These are phyloP conservation scores for Muscina levida DNA, from an alignment of 2,888 invertebrate genomes.

Conservation along the genomic window DNA sequence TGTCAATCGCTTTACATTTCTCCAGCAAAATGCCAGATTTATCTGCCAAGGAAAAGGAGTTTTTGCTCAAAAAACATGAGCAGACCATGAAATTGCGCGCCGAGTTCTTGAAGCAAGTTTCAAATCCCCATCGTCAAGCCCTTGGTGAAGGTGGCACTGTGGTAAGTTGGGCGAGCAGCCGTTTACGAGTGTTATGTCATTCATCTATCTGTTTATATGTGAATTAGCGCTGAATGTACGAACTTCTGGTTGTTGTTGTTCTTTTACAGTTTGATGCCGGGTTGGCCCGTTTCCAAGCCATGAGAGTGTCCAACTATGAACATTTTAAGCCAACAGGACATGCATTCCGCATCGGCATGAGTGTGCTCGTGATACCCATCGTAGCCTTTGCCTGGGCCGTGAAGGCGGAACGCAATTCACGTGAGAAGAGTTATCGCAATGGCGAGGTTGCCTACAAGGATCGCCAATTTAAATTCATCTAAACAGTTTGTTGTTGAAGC, in stretches of 20 bases:
- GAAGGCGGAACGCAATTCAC: slow-evolving; percentile 81
- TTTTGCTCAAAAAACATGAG: slow-evolving; percentile 75
- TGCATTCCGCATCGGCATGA: slow-evolving; percentile 81
- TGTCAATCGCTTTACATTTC: too few species aligned
- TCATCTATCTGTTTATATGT: slow-evolving; percentile 71
- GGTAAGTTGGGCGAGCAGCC: slow-evolving; percentile 82
- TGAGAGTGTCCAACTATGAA: slow-evolving; percentile 85
- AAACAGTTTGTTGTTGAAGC: slow-evolving; percentile 73
- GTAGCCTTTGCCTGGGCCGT: slow-evolving; percentile 81
- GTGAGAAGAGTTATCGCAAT: slow-evolving; percentile 83
- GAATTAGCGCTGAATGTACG: slow-evolving; percentile 26
- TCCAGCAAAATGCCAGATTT: slow-evolving; percentile 62
- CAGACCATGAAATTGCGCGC: slow-evolving; percentile 80
- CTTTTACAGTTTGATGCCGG: slow-evolving; percentile 90
- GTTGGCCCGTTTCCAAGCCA: slow-evolving; percentile 86
- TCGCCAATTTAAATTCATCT: slow-evolving; percentile 85
- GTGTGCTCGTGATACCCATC: slow-evolving; percentile 82
- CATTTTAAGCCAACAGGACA: slow-evolving; percentile 85
- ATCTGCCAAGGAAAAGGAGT: slow-evolving; percentile 72
- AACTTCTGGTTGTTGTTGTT: slow-evolving; percentile 52
- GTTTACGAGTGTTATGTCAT: slow-evolving; percentile 77
- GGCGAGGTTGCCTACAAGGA: slow-evolving; percentile 89
- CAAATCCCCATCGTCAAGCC: slow-evolving; percentile 87
- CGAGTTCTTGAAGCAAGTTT: slow-evolving; percentile 86
- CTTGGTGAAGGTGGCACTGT: slow-evolving; percentile 85